Evolutionary conservation across 2,888 invertebrate genomes (phyloP).

Genomic region (Plemyria rubiginata): DNA sequence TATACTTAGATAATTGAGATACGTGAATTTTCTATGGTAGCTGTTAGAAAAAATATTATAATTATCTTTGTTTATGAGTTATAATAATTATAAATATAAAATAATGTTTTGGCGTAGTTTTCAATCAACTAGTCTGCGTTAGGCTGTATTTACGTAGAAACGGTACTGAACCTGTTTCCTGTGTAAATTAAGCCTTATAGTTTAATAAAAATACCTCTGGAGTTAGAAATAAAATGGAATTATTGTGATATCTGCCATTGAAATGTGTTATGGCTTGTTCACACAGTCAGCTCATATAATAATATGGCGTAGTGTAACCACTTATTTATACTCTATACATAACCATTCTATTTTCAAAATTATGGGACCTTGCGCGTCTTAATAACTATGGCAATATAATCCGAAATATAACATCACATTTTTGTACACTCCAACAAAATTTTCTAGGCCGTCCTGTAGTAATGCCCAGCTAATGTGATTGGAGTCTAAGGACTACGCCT

Average conservation of each 20-base stretch:
- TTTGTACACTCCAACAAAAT: no score
- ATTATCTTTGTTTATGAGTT: conserved; percentile 30
- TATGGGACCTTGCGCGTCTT: neutral
- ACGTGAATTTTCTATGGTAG: conserved; percentile 52
- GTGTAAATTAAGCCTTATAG: conserved; percentile 20
- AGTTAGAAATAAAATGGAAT: conserved; percentile 50
- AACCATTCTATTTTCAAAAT: neutral
- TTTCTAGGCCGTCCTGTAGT: no score
- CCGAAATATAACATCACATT: no score
- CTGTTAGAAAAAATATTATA: conserved; percentile 59
- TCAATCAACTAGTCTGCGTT: conserved; percentile 77
- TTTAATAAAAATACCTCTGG: conserved; percentile 68
- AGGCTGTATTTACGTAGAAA: conserved; percentile 36
- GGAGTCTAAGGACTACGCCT: conserved; percentile 7
- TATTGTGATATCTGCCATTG: conserved; percentile 33
- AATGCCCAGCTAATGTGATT: no score
- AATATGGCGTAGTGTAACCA: conserved; percentile 5
- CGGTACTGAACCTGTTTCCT: conserved; percentile 9
- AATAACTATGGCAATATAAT: neutral
- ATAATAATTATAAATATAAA: conserved; percentile 5
- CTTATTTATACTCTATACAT: neutral
- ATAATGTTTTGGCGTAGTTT: conserved; percentile 50
- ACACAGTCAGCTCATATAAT: conserved; percentile 7
- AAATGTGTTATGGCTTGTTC: conserved; percentile 23
- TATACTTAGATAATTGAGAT: conserved; percentile 23